These are phyloP conservation scores for Sinocyclocheilus anophthalmus DNA, from an alignment of 2,113 vertebrate species.

Conservation along the genomic window DNA sequence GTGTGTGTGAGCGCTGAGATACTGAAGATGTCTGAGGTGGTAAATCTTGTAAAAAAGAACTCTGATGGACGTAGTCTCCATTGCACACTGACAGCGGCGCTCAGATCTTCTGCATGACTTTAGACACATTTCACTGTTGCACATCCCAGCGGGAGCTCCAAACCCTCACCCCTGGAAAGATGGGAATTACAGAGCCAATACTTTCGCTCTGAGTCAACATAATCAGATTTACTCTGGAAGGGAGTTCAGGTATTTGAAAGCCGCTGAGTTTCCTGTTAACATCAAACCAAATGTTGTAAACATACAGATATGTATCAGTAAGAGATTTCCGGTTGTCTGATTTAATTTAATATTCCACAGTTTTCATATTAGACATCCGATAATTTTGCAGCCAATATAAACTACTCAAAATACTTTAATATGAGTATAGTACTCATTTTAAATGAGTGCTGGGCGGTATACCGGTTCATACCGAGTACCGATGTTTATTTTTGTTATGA, in stretches of 20 bases:
- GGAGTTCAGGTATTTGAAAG: not conserved
- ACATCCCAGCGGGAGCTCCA: not conserved
- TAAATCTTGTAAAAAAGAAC: constrained; percentile 70
- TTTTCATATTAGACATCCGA: not conserved
- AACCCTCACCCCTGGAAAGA: not conserved
- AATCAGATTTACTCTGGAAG: not conserved
- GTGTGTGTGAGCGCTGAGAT: constrained; percentile 10
- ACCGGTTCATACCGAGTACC: too few relatives aligned
- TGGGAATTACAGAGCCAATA: not conserved
- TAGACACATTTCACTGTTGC: constrained; percentile 29
- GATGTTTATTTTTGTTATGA: too few relatives aligned
- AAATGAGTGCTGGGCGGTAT: too few relatives aligned
- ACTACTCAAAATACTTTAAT: too few relatives aligned
- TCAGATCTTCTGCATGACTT: constrained; percentile 49
- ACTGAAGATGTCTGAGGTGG: constrained; percentile 38
- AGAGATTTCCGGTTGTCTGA: not conserved
- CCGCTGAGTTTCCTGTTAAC: not conserved
- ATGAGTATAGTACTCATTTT: too few relatives aligned
- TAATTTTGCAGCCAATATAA: not conserved
- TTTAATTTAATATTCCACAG: not conserved
- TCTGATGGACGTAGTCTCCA: constrained; percentile 38
- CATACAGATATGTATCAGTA: not conserved
- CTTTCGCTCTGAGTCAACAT: not conserved
- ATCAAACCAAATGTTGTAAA: not conserved
- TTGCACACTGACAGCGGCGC: not conserved